Base-by-base conservation (phyloP, 2,888 invertebrate genomes). In the Machimus rusticus region DNA sequence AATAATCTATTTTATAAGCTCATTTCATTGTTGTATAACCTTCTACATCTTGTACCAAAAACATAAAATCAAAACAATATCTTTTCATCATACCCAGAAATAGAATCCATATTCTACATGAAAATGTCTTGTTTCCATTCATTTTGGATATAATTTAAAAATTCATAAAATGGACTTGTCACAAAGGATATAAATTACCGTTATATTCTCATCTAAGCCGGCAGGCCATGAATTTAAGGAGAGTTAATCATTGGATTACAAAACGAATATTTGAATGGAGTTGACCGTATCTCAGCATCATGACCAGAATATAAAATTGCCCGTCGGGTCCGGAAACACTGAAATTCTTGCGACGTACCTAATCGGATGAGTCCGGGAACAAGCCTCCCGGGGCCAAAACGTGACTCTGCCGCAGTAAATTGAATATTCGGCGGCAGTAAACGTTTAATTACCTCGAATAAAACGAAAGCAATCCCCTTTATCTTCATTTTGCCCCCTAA, bases 371-470 rank as follows among this genome's bases (percentile, higher is more conserved):
- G 12, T 8, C 66, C 28, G 23, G 66, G 66, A 66, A 66, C 66
- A 66, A 19, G 28, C 66, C 66, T 66, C 66, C 66, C 12, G 23
- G 66, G 66, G 23, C 19, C 12, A 66, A 66, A 66, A 66, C 66
- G 66, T 66, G 66, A 66, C 66, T 66, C 12, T 66, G 28, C 66
- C 28, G 28, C 9, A 66, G 66, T 28, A 66, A 66, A 66, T 76
- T 76, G 76, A 76, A 76, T 37, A 76, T 76, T 76, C 37, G 34
- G 76, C 39, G 23, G 43, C 43, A 37, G 43, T 78, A 78, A 78
- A 78, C 78, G 37, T 78, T 78, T 78, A 78, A 78, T 78, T 78
- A 78, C 39, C 78, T 43, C 37, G 14, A 78, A 78, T 78, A 78
- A 78, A 78, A 78, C 28, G 78, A 39, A 78, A 78, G 43, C 43